Evolutionary conservation across 2,888 invertebrate genomes (phyloP), one percentile per base, ranked within the genome.

Genomic region (Cheilosia pagana): DNA sequence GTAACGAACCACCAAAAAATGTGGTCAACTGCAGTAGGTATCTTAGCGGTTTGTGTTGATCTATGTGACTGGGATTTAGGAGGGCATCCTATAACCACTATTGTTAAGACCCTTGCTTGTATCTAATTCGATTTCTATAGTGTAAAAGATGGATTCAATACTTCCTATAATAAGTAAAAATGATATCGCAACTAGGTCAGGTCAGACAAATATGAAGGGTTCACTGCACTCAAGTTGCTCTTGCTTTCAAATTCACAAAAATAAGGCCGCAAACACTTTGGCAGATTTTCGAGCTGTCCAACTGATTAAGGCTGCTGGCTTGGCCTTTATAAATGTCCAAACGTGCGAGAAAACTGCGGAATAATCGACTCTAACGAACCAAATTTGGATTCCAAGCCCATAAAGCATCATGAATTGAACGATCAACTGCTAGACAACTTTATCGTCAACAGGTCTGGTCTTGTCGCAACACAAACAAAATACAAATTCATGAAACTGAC

Each of bases 1-100:
- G 31, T 68, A 68, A 57, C 31, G 52, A 45, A 39, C 35, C 50
- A 52, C 8, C 23, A 31, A 35, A 39, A 52, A 53, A 41, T 59
- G 10, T 59, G 41, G 23, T 41, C 7, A 59, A 39, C 41, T 60
- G 59, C 41, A 41, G 6, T 39, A 7, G 25, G 6, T 39, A 7
- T 60, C 59, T 41, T 25, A 25, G 43, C 53, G 21, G 28, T 28
- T 8, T 19, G 2, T 45, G 16, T 45, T 45, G 19, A 45, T 25
- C n/a, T 31, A 14, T 50, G 50, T 21, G 43, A 19, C 16, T 23
- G 8, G 50, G 3, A 12, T 50, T 21, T 14, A 5, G 14, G 12
- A 21, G 7, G 16, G 8, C 16, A 19, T 45, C 43, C 6, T 19
- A 45, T 4, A 14, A n/a, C 14, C 14, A 14, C 3, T n/a, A 14